phyloP scores from a whole-genome alignment of 37 sponge, comb jelly and placozoan species.

The Bolinopsis microptera region DNA sequence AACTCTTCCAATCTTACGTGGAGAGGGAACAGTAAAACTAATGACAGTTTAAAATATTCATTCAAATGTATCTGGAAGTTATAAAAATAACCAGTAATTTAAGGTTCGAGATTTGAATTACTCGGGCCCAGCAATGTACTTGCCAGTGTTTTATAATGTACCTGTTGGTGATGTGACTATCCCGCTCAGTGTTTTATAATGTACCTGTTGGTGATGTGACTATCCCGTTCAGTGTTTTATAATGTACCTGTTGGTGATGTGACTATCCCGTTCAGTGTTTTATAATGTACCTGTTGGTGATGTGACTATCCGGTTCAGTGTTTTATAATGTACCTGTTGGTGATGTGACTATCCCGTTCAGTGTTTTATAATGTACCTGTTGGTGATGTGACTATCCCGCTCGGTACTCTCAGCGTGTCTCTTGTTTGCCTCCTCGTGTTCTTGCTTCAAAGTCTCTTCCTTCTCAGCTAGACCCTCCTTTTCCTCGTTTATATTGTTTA shows the following conservation, averaged over 20 bases:
- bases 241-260: background rate
- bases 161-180: background rate
- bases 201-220: background rate
- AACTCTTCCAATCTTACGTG: constrained; percentile 70
- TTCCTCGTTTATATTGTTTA: background rate
- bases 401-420: background rate
- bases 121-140: too few species aligned
- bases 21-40: too few species aligned
- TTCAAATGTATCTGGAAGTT: too few species aligned
- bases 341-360: background rate
- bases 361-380: background rate
- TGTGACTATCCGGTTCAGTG: constrained; percentile 24
- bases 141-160: too few species aligned
- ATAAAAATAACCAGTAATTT: too few species aligned
- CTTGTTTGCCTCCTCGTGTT: constrained; percentile 24
- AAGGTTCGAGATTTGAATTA: too few species aligned
- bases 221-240: background rate
- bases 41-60: too few species aligned
- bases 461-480: background rate
- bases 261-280: too few species aligned
- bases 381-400: constrained; percentile 16
- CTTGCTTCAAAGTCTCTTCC: constrained; percentile 29
- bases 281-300: constrained; percentile 8
- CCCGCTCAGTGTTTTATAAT: background rate
- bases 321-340: background rate